Evolutionary conservation across 2,888 invertebrate species (phyloP), one percentile per base, ranked within the genome.

Genomic region (Apamea anceps): DNA sequence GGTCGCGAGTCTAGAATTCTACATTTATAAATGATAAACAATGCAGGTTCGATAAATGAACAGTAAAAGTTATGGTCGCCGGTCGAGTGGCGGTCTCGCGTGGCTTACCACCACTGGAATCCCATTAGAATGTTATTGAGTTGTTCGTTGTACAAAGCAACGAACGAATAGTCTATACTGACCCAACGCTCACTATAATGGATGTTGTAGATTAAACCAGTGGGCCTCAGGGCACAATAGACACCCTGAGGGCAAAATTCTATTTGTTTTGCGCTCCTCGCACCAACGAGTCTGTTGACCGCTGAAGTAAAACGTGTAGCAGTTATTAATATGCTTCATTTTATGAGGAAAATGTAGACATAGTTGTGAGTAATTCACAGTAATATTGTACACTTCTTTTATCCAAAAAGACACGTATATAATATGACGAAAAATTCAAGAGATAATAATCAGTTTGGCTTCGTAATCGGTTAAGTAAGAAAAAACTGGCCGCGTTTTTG

Each of bases 41-140:
- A 94, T 92, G 88, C 91, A 88, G 87, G 88, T 90, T 91, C 91
- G 91, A 93, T 93, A 93, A 93, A 93, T 89, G 90, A 90, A 90
- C 90, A 92, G 91, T 90, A 92, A 92, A 92, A 91, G 91, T 91
- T 92, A 91, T 90, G 92, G 84, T 85, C 82, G 86, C 85, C 89
- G 91, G 91, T 88, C 87, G 90, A 92, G 85, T 90, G 92, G 91
- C 91, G 91, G 95, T 94, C 93, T 94, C 95, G 94, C 93, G 93
- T 94, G 94, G 95, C 92, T 95, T 93, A 91, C 93, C 93, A 92
- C 93, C 90, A 92, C 92, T 95, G 94, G 93, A 96, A 95, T 96
- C 95, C 96, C 92, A 96, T 96, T 96, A 96, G 92, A 93, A 92
- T 92, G 94, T 94, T 96, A 96, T 96, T 95, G 96, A 95, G 94